Evolutionary conservation across 2,113 vertebrate species (phyloP), one percentile per base, ranked within the genome.

Genomic region (Toxotes chatareus): DNA sequence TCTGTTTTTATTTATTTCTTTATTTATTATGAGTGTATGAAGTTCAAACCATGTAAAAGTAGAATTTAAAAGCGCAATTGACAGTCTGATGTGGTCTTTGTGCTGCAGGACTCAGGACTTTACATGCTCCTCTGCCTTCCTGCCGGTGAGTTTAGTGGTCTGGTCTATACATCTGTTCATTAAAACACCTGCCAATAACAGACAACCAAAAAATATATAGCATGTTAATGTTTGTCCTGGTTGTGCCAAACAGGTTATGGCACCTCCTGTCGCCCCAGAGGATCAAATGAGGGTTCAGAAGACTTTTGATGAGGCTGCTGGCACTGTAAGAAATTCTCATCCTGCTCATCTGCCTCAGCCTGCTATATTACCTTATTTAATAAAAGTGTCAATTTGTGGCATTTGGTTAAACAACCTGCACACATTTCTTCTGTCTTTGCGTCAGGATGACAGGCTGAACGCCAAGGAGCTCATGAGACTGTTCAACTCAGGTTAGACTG

Each of bases 401-500:
- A 0, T 55, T 77, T 57, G 2, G 0, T 53, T 21, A 42, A 47
- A 40, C 12, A 44, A 19, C 27, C 3, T 5, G n/a, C 59, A 47
- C 4, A 2, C 2, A 21, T 63, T 36, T 71, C n/a, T 19, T 76
- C 6, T 82, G 0, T 74, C 1, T 79, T 21, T 2, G 34, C 0
- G 1, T 0, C 85, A 96, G 95, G 92, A 95, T 82, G 88, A 94
- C 82, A 90, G 61, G 59, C 79, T 96, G 75, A 84, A 92, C 13
- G 86, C 90, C 32, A 85, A 91, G 83, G 89, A 94, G 57, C 77
- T 95, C 42, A 93, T 88, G 93, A 89, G 90, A 70, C 88, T 96
- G 59, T 68, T 94, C 17, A 95, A 95, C 77, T 92, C 94, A 92
- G 94, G 95, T 96, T 19, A 81, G 86, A 56, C 19, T 31, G 16